Conservation (phyloP, 2,113 vertebrate species). For the Urocitellus parryii region DNA sequence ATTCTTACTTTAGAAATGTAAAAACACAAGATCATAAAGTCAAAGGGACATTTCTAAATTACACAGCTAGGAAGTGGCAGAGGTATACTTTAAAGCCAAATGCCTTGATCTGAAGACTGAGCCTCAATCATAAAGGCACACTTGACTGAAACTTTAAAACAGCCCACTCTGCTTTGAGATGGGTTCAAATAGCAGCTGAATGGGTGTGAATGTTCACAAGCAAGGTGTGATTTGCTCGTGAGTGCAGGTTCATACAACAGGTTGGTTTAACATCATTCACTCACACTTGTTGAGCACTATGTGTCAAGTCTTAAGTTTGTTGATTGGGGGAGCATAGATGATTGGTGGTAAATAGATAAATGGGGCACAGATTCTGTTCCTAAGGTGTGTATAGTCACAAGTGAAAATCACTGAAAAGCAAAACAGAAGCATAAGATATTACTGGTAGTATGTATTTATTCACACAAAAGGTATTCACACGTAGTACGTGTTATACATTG, state of each 20-base stretch:
- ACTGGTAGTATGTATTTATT: not conserved
- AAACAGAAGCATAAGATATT: not conserved
- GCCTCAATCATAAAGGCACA: not conserved
- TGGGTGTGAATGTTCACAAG: not conserved
- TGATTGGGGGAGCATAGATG: not conserved
- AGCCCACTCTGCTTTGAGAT: not conserved
- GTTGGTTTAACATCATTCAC: not conserved
- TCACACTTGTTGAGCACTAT: not conserved
- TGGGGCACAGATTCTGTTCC: not conserved
- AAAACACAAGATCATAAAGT: not conserved
- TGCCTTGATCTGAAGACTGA: not conserved
- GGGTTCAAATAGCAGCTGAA: not conserved
- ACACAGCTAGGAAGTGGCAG: not conserved
- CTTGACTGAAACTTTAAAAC: not conserved
- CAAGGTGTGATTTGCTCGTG: not conserved
- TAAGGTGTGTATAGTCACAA: not conserved
- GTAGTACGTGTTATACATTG: not conserved
- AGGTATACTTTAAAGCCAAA: not conserved
- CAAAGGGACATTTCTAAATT: not conserved
- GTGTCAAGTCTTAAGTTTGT: not conserved
- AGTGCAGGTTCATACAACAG: not conserved
- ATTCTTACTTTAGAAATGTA: not conserved
- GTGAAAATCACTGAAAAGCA: slow-evolving; percentile 14
- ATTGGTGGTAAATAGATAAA: not conserved
- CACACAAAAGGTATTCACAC: not conserved